Conservation (phyloP, 2,888 invertebrate genomes). For the Pterostichus niger region DNA sequence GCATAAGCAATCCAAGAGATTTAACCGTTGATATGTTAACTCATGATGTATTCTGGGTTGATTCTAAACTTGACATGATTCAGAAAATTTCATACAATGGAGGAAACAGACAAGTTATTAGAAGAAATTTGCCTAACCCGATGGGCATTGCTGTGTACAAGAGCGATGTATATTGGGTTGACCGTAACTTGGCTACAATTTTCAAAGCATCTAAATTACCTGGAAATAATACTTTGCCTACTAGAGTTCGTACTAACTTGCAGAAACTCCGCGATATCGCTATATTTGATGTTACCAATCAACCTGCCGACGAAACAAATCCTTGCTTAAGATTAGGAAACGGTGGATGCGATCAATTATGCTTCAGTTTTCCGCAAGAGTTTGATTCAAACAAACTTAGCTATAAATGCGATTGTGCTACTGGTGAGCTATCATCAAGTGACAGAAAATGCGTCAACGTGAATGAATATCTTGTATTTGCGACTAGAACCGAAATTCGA, state of each 20-base stretch:
- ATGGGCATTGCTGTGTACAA: constrained; percentile 95
- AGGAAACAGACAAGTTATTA: constrained; percentile 89
- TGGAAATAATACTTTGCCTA: constrained; percentile 85
- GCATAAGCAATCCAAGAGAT: constrained; percentile 94
- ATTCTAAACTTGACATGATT: constrained; percentile 95
- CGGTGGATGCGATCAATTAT: constrained; percentile 95
- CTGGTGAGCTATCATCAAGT: constrained; percentile 85
- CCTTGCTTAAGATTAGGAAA: constrained; percentile 88
- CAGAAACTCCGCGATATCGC: constrained; percentile 93
- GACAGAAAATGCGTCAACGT: constrained; percentile 88
- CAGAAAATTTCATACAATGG: constrained; percentile 94
- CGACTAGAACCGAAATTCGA: constrained; percentile 95
- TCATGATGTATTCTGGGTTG: constrained; percentile 98
- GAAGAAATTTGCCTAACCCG: constrained; percentile 93
- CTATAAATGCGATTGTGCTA: constrained; percentile 94
- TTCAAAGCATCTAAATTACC: constrained; percentile 89
- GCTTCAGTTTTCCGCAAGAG: constrained; percentile 93
- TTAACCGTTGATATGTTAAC: constrained; percentile 95
- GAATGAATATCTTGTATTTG: constrained; percentile 94
- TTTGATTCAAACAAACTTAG: constrained; percentile 77
- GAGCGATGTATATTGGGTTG: constrained; percentile 95
- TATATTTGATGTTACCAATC: constrained; percentile 93
- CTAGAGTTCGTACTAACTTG: constrained; percentile 89
- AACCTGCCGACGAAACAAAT: constrained; percentile 90
- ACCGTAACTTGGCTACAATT: constrained; percentile 91